Evolutionary conservation across 2,797 vertebrate genomes (phyloP).

Genomic region (Liparis tanakae): DNA sequence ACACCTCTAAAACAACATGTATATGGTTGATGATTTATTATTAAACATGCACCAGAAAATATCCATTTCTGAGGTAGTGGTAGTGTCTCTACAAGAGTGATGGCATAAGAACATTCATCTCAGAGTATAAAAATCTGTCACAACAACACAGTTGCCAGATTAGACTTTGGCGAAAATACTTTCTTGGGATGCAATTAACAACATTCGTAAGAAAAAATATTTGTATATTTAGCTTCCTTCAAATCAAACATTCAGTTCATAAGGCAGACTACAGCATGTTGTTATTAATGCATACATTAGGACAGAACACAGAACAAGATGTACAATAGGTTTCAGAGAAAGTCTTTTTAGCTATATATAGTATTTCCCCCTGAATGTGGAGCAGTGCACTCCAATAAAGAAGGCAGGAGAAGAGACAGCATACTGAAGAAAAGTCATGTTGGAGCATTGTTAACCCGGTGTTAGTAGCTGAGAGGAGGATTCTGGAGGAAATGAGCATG

Average conservation of each 20-base stretch:
- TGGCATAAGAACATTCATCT: neutral
- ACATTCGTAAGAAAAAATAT: neutral
- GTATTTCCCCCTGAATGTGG: neutral
- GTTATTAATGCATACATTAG: slow-evolving; percentile 19
- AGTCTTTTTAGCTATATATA: neutral
- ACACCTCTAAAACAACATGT: neutral
- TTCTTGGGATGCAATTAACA: neutral
- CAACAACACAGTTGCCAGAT: neutral
- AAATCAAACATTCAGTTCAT: neutral
- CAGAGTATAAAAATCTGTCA: neutral
- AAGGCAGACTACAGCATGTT: neutral
- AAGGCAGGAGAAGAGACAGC: neutral
- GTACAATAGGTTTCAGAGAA: neutral
- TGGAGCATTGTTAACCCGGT: neutral
- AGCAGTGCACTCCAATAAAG: neutral
- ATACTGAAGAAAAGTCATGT: slow-evolving; percentile 2
- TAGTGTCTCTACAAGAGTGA: neutral
- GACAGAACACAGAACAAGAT: neutral
- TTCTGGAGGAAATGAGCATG: slow-evolving; percentile 12
- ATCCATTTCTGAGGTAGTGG: neutral
- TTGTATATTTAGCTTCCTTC: neutral
- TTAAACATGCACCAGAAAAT: neutral
- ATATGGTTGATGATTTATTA: neutral
- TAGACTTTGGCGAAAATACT: neutral
- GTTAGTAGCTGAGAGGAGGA: slow-evolving; percentile 26